A percentile compares a stretch with the other conserved stretches of the same genome.
Evolutionary conservation across 2,113 vertebrate genomes (phyloP).

Genomic region (Sminthopsis crassicaudata): DNA sequence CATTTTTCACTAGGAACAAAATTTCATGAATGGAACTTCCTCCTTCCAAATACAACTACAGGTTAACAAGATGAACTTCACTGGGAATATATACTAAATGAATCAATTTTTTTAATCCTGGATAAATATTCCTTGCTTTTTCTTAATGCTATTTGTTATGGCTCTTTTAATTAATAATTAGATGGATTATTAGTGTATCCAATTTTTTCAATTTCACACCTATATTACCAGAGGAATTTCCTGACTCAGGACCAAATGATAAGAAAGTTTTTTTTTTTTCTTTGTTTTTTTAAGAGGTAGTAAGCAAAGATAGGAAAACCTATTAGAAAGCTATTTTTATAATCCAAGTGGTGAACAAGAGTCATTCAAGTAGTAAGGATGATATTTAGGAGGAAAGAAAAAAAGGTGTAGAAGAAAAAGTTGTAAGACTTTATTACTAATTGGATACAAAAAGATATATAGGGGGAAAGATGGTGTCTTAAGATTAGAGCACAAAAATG

Average conservation of each 20-base stretch:
- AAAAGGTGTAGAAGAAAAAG: neutral
- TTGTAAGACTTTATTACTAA: neutral
- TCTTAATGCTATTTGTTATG: neutral
- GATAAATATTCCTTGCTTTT: neutral
- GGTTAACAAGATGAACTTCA: neutral
- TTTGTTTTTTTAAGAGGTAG: neutral
- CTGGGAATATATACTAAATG: neutral
- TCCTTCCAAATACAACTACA: neutral
- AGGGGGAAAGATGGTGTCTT: neutral
- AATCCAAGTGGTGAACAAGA: neutral
- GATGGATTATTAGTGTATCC: neutral
- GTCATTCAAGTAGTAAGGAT: neutral
- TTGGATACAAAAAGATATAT: neutral
- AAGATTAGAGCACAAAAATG: neutral
- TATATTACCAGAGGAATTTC: neutral
- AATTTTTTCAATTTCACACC: neutral
- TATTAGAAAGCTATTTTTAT: neutral
- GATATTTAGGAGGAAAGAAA: neutral
- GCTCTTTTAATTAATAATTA: neutral
- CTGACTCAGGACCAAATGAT: neutral
- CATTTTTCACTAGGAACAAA: neutral
- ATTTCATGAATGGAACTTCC: neutral
- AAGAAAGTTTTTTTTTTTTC: neutral
- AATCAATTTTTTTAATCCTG: neutral
- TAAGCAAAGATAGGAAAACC: neutral